Conservation (phyloP, 2,113 vertebrate genomes). For the Dicrurus megarhynchus region DNA sequence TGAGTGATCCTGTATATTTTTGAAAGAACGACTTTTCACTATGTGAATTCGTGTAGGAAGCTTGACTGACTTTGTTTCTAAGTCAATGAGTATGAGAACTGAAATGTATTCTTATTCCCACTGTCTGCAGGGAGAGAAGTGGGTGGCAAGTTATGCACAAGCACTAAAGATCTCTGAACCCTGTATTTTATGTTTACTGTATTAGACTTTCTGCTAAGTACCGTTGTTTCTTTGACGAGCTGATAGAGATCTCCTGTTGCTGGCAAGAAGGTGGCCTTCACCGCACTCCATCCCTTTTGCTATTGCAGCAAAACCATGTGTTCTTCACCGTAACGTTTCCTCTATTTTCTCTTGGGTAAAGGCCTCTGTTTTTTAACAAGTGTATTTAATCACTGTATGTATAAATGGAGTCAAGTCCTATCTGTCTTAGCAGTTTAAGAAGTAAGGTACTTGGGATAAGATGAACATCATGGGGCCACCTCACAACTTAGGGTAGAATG, state of each 20-base stretch:
- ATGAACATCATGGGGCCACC: neutral
- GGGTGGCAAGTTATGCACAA: neutral
- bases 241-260: slow-evolving; percentile 4
- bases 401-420: neutral
- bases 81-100: neutral
- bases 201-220: neutral
- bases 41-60: slow-evolving; percentile 38
- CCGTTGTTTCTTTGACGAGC: neutral
- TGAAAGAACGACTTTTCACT: slow-evolving; percentile 38
- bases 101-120: neutral
- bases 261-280: neutral
- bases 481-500: neutral
- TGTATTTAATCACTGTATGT: slow-evolving; percentile 28
- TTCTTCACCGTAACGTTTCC: neutral
- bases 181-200: neutral
- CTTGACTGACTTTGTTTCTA: slow-evolving; percentile 7
- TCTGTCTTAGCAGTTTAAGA: neutral
- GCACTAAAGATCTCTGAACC: slow-evolving; percentile 1
- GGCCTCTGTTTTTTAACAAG: slow-evolving; percentile 8
- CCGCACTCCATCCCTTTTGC: neutral
- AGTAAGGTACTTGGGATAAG: neutral
- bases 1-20: slow-evolving; percentile 16
- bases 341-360: neutral
- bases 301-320: neutral
- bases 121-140: neutral